Percentiles rank a stretch among this genome's conserved stretches.
These are phyloP conservation scores for Merodon equestris DNA, from an alignment of 2,888 invertebrate genomes.

Conservation along the genomic window DNA sequence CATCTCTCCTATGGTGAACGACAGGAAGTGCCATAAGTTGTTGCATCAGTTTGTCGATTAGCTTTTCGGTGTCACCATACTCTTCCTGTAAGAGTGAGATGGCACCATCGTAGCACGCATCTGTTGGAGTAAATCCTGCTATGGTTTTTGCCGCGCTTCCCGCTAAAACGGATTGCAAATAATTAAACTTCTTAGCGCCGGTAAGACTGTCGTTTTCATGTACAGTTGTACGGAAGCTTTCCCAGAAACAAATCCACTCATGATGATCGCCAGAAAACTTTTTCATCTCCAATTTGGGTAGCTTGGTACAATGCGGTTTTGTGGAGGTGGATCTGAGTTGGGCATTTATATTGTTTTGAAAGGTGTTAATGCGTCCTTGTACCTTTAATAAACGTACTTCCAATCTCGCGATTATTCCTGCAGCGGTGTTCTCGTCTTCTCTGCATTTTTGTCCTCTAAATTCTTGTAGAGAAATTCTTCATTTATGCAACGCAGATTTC, in stretches of 20 bases:
- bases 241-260: constrained; percentile 38
- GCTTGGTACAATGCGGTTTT: constrained; percentile 7
- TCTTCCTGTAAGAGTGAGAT: constrained; percentile 32
- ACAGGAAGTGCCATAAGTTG: too few relatives aligned
- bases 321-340: background rate
- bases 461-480: constrained; percentile 9
- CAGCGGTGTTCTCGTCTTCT: constrained; percentile 6
- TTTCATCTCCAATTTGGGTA: constrained; percentile 24
- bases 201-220: constrained; percentile 22
- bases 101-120: constrained; percentile 35
- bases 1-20: too few relatives aligned
- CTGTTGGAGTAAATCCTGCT: constrained; percentile 24
- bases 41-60: constrained; percentile 25
- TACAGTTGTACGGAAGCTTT: constrained; percentile 23
- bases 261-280: constrained; percentile 30
- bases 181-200: constrained; percentile 35
- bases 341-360: background rate
- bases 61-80: constrained; percentile 27
- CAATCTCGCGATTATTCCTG: constrained; percentile 12
- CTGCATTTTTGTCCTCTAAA: constrained; percentile 22
- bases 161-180: constrained; percentile 24
- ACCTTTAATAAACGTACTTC: constrained; percentile 19
- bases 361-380: constrained; percentile 6
- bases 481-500: constrained; percentile 12
- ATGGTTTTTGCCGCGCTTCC: constrained; percentile 31